Conservation (phyloP, 2,113 vertebrate genomes). For the Dryoscopus gambensis region DNA sequence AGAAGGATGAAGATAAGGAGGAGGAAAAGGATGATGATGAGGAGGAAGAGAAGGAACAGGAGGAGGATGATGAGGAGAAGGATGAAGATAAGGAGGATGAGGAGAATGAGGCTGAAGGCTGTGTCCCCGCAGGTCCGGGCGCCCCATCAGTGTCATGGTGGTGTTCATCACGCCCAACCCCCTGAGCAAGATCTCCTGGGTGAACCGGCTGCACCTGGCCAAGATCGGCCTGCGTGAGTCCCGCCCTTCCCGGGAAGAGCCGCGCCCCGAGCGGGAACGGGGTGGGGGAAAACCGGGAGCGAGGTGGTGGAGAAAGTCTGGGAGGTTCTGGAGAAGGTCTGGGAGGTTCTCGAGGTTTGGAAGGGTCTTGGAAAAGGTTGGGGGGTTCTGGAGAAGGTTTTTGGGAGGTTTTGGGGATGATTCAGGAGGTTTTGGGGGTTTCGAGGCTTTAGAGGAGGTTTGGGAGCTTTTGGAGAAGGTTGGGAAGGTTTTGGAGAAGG, state of each 20-base stretch:
- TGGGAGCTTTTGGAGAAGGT: too few species aligned
- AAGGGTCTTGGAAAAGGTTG: not conserved
- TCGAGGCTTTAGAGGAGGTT: not conserved
- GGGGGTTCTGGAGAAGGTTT: not conserved
- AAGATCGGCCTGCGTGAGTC: conserved; percentile 89
- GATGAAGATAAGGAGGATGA: not conserved
- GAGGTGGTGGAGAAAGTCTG: too few species aligned
- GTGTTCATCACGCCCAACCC: conserved; percentile 95
- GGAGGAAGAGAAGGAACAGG: accelerated
- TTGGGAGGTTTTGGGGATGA: too few species aligned
- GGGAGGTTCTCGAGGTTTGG: too few species aligned
- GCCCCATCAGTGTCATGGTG: conserved; percentile 93
- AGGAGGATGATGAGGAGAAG: not conserved
- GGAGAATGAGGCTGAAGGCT: not conserved
- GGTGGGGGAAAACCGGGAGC: too few species aligned
- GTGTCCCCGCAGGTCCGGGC: conserved; percentile 77
- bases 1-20: not conserved
- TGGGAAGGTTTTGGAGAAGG: too few species aligned
- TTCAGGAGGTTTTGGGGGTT: not conserved
- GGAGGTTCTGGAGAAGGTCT: too few species aligned
- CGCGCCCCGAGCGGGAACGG: not conserved
- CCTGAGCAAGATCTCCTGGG: conserved; percentile 96
- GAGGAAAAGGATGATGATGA: not conserved
- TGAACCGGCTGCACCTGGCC: conserved; percentile 91
- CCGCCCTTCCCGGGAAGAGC: not conserved